Percentiles rank a stretch among this genome's conserved stretches.
Conservation (phyloP, 2,888 invertebrate species). For the Bhutanitis thaidina region DNA sequence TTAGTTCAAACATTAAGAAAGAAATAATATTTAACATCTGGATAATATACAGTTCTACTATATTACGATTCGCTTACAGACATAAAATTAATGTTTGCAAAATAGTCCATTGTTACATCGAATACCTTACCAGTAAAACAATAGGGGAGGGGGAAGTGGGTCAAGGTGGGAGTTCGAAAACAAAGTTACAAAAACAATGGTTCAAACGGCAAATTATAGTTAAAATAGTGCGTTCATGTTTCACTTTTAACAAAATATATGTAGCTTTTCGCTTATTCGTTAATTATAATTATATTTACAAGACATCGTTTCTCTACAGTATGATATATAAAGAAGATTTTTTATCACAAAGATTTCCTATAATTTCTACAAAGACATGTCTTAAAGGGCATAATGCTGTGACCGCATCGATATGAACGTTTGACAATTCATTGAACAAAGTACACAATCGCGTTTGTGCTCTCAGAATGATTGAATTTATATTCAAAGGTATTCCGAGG, state of each 20-base stretch:
- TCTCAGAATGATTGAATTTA: too few species aligned
- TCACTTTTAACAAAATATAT: conserved; percentile 70
- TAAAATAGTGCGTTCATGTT: conserved; percentile 50
- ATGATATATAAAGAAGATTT: conserved; percentile 58
- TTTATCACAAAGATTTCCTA: conserved; percentile 71
- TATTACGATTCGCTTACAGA: conserved; percentile 71
- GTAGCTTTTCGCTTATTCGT: conserved; percentile 55
- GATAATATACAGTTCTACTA: conserved; percentile 74
- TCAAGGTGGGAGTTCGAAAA: background rate
- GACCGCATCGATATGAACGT: background rate
- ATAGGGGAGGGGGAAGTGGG: conserved; percentile 38
- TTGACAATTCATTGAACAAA: too few species aligned
- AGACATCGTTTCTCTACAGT: conserved; percentile 48
- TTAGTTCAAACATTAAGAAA: conserved; percentile 78
- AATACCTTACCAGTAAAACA: conserved; percentile 30
- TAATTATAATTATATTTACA: conserved; percentile 59
- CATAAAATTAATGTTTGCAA: conserved; percentile 67
- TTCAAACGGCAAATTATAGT: conserved; percentile 52
- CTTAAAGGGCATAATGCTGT: conserved; percentile 44
- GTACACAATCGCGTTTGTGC: too few species aligned
- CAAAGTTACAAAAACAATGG: background rate
- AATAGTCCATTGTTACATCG: conserved; percentile 74
- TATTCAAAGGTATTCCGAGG: too few species aligned
- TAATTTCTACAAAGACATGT: conserved; percentile 59
- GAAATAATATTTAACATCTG: conserved; percentile 79